Evolutionary conservation across 2,888 invertebrate species (phyloP), one percentile per base, ranked within the genome.

Genomic region (Danaus chrysippus): DNA sequence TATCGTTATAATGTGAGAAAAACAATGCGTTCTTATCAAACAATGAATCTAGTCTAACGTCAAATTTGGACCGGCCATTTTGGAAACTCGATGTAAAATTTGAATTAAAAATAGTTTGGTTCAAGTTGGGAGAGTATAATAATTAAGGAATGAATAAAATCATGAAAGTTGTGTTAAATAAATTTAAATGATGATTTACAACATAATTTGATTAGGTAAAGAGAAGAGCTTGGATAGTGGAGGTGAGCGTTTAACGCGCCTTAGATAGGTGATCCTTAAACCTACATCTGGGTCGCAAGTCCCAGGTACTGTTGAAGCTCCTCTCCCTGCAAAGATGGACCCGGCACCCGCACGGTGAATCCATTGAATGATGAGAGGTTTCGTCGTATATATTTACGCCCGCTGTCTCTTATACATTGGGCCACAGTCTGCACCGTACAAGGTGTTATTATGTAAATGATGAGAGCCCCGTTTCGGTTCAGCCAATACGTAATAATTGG

Each of bases 361-460:
- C n/a, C n/a, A n/a, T n/a, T n/a, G n/a, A n/a, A n/a, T n/a, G n/a
- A n/a, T n/a, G n/a, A n/a, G n/a, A n/a, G n/a, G n/a, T n/a, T n/a
- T n/a, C n/a, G n/a, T n/a, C n/a, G n/a, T n/a, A 43, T 17, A 54
- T 41, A 42, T 11, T 17, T 17, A 43, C 52, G 44, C 13, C 34
- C 72, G 73, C 71, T 62, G 1, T 9, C 58, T 44, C 71, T 66
- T 65, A 52, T 72, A n/a, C 65, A 73, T 81, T 74, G 52, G 1
- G 62, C 74, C 78, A 65, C 34, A 8, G 13, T 42, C 42, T 63
- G 65, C 69, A 65, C 65, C 73, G 73, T 74, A 83, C 83, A 87
- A 88, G 88, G 86, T 89, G 86, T 90, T 87, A 89, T 91, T 90
- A 91, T 91, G 90, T 84, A 90, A 91, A 90, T 90, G 84, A 88